A percentile compares a stretch with the other conserved stretches of the same genome.
Conservation (phyloP, 2,888 invertebrate species). For the Idaea straminata region DNA sequence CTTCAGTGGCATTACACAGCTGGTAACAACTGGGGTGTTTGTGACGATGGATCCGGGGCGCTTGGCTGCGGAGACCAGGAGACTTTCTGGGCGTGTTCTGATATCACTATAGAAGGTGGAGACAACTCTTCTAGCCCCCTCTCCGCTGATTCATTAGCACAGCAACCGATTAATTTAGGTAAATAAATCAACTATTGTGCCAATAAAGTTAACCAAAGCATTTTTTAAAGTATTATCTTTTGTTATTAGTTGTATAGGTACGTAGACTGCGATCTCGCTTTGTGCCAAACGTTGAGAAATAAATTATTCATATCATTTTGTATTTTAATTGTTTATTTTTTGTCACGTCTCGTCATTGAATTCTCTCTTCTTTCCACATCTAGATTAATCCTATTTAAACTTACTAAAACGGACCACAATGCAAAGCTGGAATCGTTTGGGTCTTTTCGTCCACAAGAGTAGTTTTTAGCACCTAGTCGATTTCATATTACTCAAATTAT, state of each 20-base stretch:
- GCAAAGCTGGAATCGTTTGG: no score
- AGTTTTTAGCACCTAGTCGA: no score
- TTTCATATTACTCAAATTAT: no score
- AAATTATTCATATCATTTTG: background rate
- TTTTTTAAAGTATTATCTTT: background rate
- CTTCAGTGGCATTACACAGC: conserved; percentile 93
- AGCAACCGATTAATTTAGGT: background rate
- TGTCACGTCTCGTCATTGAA: no score
- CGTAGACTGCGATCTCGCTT: background rate
- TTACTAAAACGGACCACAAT: no score
- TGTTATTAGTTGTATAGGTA: background rate
- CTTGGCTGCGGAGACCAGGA: conserved; percentile 93
- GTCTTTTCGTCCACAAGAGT: no score
- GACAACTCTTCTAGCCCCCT: background rate
- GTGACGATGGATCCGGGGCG: conserved; percentile 83
- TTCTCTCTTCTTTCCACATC: no score
- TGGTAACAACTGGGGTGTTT: conserved; percentile 90
- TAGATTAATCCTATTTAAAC: no score
- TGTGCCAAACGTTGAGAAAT: background rate
- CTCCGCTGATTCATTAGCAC: background rate
- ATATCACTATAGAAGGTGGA: conserved; percentile 81
- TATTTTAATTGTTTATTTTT: background rate
- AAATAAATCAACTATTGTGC: background rate
- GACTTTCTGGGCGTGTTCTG: conserved; percentile 90
- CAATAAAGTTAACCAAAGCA: conserved; percentile 8